Conservation (phyloP, 2,797 vertebrate species). For the Chelidonichthys spinosus region DNA sequence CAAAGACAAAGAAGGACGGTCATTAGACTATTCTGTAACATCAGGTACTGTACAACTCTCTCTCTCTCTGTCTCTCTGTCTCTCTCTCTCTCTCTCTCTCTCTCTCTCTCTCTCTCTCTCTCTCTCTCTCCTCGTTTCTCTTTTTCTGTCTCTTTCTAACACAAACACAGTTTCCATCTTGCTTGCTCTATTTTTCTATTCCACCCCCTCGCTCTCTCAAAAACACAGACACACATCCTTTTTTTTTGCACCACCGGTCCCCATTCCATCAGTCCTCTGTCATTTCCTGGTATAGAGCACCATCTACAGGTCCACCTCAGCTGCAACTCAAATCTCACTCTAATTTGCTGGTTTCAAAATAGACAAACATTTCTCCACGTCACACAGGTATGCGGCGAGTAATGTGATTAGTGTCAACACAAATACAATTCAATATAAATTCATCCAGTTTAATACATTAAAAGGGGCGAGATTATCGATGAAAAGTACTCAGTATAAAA, state of each 20-base stretch:
- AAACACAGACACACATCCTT: conserved; percentile 27
- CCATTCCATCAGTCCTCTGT: conserved; percentile 32
- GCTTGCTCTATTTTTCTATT: conserved; percentile 70
- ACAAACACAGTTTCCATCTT: conserved; percentile 61
- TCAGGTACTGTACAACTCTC: conserved; percentile 71
- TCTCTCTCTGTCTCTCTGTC: conserved; percentile 24
- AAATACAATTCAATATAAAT: background rate
- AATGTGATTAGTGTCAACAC: conserved; percentile 18
- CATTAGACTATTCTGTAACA: conserved; percentile 81
- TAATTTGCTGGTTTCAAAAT: conserved; percentile 8
- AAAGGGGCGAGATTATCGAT: background rate
- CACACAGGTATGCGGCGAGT: conserved; percentile 5
- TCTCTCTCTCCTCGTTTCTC: conserved; percentile 9
- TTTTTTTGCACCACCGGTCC: conserved; percentile 36
- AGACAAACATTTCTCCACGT: conserved; percentile 28
- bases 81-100: conserved; percentile 8
- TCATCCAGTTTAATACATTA: background rate
- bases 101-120: conserved; percentile 25
- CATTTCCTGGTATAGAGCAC: conserved; percentile 75
- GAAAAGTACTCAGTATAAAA: background rate
- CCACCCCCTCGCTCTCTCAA: conserved; percentile 18
- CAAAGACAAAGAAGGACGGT: conserved; percentile 85
- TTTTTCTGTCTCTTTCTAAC: conserved; percentile 30
- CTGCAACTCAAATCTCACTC: conserved; percentile 11
- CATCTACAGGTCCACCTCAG: conserved; percentile 71